Conservation (phyloP, 1,140 invertebrate genomes). For the Microplitis demolitor region DNA sequence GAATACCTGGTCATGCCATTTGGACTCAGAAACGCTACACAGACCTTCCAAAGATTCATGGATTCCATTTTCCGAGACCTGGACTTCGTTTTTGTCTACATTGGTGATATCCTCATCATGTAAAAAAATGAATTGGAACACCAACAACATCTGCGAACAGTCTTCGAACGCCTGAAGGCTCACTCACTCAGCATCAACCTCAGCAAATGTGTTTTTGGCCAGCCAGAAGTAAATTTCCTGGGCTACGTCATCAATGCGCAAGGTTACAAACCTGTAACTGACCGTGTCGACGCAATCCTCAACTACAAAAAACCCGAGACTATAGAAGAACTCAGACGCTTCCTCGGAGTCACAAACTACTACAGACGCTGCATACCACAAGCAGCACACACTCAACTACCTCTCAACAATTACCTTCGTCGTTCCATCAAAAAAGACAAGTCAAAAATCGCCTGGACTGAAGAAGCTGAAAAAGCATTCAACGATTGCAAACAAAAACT, state of each 20-base stretch:
- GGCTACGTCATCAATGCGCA: conserved; percentile 41
- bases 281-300: neutral
- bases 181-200: conserved; percentile 13
- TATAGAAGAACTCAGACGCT: conserved; percentile 44
- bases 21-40: conserved; percentile 30
- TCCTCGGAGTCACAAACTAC: conserved; percentile 56
- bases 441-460: conserved; percentile 44
- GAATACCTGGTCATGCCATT: conserved; percentile 51
- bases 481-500: conserved; percentile 48
- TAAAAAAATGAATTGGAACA: conserved; percentile 24
- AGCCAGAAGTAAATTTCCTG: conserved; percentile 27
- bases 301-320: conserved; percentile 42
- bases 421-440: conserved; percentile 41
- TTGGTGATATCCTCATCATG: conserved; percentile 29
- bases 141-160: conserved; percentile 18
- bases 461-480: conserved; percentile 44
- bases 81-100: conserved; percentile 29
- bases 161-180: neutral
- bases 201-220: conserved; percentile 18
- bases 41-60: conserved; percentile 36
- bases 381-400: conserved; percentile 36
- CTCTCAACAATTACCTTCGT: conserved; percentile 32
- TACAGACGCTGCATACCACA: conserved; percentile 43
- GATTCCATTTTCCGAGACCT: conserved; percentile 25
- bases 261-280: conserved; percentile 42